Conservation (phyloP, 2,113 vertebrate genomes). For the Monarcha castaneiventris region DNA sequence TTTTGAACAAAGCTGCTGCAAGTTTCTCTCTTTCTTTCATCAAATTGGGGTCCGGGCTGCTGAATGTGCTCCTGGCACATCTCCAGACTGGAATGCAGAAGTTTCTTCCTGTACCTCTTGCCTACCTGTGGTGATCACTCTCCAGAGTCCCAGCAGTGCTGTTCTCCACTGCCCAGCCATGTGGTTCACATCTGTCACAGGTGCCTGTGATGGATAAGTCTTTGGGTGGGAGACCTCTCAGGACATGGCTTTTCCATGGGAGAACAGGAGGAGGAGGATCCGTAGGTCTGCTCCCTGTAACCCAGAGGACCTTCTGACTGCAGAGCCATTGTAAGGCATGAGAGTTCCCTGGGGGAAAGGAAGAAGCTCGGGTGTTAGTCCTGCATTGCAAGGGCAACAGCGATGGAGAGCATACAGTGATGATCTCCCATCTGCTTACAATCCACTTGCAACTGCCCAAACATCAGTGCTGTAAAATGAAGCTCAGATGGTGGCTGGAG, state of each 20-base stretch:
- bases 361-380: background rate
- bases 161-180: accelerated
- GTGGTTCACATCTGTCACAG: background rate
- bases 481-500: background rate
- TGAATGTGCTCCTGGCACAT: background rate
- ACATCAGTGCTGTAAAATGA: background rate
- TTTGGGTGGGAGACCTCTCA: background rate
- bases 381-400: background rate
- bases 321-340: background rate
- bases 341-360: background rate
- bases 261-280: background rate
- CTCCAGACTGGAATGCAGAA: background rate
- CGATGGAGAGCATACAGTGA: background rate
- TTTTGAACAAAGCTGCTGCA: background rate
- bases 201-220: background rate
- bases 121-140: background rate
- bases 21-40: background rate
- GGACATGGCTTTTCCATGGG: background rate
- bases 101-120: background rate
- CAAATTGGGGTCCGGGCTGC: background rate
- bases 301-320: background rate
- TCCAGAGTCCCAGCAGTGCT: background rate
- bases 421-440: background rate
- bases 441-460: background rate
- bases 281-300: background rate